A percentile compares a stretch with the other conserved stretches of the same genome.
phyloP scores from a whole-genome alignment of 2,113 vertebrate genomes.

The Melanerpes formicivorus region DNA sequence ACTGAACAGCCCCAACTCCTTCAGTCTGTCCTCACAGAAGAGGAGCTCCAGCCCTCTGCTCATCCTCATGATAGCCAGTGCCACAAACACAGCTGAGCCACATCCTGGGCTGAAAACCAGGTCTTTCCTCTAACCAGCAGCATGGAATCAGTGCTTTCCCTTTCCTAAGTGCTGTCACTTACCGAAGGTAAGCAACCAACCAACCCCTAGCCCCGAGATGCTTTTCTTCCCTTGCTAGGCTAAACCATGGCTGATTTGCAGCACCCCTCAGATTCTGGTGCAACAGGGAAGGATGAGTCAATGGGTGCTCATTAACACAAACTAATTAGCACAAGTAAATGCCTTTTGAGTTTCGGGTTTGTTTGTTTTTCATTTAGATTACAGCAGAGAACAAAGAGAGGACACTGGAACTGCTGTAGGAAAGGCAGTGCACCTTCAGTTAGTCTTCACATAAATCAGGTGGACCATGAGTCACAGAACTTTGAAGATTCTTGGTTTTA shows the following conservation, averaged over 20 bases:
- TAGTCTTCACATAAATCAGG: not conserved
- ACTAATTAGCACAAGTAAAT: constrained; percentile 4
- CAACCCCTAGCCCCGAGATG: not conserved
- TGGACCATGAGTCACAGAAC: not conserved
- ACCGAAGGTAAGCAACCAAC: not conserved
- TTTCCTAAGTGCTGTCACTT: not conserved
- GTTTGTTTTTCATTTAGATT: not conserved
- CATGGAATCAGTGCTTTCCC: not conserved
- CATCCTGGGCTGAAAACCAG: not conserved
- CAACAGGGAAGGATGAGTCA: not conserved
- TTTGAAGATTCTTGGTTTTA: not conserved
- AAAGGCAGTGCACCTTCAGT: not conserved
- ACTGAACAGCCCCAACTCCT: too few relatives aligned
- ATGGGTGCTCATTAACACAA: not conserved
- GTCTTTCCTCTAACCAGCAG: not conserved
- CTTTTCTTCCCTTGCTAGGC: not conserved
- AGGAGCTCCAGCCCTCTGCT: too few relatives aligned
- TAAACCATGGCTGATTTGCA: not conserved
- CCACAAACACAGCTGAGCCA: constrained; percentile 13
- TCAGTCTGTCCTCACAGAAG: too few relatives aligned
- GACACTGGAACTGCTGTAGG: not conserved
- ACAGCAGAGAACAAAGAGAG: not conserved
- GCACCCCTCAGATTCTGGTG: not conserved
- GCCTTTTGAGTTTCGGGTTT: not conserved
- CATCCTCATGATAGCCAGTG: not conserved